phyloP scores from a whole-genome alignment of 2,888 invertebrate genomes.

The Petrophora chlorosata region DNA sequence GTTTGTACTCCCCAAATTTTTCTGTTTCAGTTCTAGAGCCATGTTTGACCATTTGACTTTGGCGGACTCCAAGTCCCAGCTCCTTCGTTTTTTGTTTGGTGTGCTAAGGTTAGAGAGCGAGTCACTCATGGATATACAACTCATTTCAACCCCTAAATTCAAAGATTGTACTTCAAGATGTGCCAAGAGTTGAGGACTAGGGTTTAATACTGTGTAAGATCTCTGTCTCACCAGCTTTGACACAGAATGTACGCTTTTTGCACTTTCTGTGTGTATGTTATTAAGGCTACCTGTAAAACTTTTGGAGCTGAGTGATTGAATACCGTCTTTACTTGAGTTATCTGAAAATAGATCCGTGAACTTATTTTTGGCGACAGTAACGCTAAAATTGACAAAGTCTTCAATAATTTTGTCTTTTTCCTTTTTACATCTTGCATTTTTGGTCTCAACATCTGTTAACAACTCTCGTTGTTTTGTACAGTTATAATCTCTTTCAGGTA shows the following conservation, averaged over 20 bases:
- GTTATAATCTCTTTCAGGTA: slow-evolving; percentile 69
- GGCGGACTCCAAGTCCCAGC: slow-evolving; percentile 76
- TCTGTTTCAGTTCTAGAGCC: slow-evolving; percentile 68
- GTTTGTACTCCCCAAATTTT: slow-evolving; percentile 36
- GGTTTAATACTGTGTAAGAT: slow-evolving; percentile 90
- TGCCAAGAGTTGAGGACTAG: slow-evolving; percentile 89
- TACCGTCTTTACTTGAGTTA: slow-evolving; percentile 52
- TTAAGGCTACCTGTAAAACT: slow-evolving; percentile 77
- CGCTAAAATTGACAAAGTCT: slow-evolving; percentile 42
- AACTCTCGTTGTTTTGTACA: slow-evolving; percentile 44
- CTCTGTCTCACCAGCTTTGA: slow-evolving; percentile 86
- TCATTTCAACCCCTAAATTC: slow-evolving; percentile 73
- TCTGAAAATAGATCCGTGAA: slow-evolving; percentile 44
- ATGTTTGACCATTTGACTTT: slow-evolving; percentile 80
- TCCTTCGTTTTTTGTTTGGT: slow-evolving; percentile 67
- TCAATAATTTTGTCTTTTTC: slow-evolving; percentile 23
- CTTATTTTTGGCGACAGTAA: slow-evolving; percentile 45
- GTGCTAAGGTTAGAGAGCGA: slow-evolving; percentile 64
- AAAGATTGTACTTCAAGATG: slow-evolving; percentile 82
- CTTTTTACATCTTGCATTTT: slow-evolving; percentile 10
- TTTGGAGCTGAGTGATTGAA: slow-evolving; percentile 63
- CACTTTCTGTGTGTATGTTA: slow-evolving; percentile 65
- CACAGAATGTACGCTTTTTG: slow-evolving; percentile 46
- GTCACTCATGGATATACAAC: slow-evolving; percentile 80
- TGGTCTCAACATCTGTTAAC: slow-evolving; percentile 38